Percentiles rank a stretch among this genome's conserved stretches.
phyloP scores from a whole-genome alignment of 2,113 vertebrate species.

The Oryzias woworae region DNA sequence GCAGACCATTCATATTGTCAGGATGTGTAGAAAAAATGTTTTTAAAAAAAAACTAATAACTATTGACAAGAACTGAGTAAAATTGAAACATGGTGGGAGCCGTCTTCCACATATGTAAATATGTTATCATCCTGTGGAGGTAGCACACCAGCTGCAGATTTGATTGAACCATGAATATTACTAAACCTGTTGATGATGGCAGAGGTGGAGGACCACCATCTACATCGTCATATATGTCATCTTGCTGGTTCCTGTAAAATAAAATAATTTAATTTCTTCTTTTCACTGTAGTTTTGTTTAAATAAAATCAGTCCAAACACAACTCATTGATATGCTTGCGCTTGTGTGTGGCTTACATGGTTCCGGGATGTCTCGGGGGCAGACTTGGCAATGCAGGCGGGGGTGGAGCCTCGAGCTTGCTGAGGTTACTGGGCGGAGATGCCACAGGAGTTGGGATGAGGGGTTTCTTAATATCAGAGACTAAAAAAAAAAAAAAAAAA shows the following conservation, averaged over 20 bases:
- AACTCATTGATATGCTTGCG: background rate
- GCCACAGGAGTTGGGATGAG: conserved; percentile 18
- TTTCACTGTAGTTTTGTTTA: background rate
- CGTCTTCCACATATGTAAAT: background rate
- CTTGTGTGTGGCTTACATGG: conserved; percentile 53
- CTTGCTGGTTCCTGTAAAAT: conserved; percentile 51
- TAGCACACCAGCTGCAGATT: background rate
- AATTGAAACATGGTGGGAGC: background rate
- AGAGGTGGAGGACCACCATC: conserved; percentile 56
- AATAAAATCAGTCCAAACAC: background rate
- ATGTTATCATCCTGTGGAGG: conserved; percentile 2
- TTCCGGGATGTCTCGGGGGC: conserved; percentile 81
- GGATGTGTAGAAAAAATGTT: too few species aligned
- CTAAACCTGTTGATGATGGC: conserved; percentile 44
- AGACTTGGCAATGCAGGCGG: conserved; percentile 73
- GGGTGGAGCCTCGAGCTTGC: conserved; percentile 46
- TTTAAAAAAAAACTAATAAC: background rate
- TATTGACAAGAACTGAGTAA: background rate
- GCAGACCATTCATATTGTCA: too few species aligned
- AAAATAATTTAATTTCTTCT: conserved; percentile 3
- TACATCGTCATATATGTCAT: conserved; percentile 86
- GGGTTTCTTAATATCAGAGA: conserved; percentile 46
- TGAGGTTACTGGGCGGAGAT: conserved; percentile 54
- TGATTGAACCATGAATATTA: background rate
- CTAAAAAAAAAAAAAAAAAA: conserved; percentile 23